phyloP scores from a whole-genome alignment of 2,797 vertebrate genomes.

The Tauraco hartlaubi region DNA sequence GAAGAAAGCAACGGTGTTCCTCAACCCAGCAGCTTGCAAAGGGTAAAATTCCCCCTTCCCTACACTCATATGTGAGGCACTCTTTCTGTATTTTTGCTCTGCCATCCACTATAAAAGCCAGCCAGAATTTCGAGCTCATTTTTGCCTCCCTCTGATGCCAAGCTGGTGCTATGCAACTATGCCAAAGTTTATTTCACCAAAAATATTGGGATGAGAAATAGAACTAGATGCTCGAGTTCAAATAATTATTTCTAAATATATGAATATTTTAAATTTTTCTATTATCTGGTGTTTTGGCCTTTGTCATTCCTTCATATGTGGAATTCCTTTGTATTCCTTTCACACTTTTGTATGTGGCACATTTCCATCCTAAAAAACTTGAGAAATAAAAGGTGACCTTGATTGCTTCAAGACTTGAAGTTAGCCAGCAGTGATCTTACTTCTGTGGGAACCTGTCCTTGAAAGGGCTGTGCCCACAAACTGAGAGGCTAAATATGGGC shows the following conservation, averaged over 20 bases:
- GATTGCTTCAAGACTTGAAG: not conserved
- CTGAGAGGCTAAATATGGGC: constrained; percentile 6
- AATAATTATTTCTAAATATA: not conserved
- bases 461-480: constrained; percentile 15
- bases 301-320: not conserved
- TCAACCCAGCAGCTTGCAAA: constrained; percentile 91
- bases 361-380: not conserved
- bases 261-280: not conserved
- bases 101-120: not conserved
- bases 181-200: constrained; percentile 3
- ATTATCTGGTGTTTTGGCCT: not conserved
- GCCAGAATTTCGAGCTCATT: not conserved
- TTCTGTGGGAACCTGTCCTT: constrained; percentile 16
- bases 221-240: not conserved
- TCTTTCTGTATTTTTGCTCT: not conserved
- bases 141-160: constrained; percentile 38
- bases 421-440: not conserved
- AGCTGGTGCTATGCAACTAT: not conserved
- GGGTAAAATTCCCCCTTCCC: constrained; percentile 80
- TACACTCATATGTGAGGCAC: not conserved
- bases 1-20: constrained; percentile 91
- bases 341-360: not conserved
- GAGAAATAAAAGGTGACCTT: constrained; percentile 22
- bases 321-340: not conserved
- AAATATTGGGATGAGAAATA: not conserved